A percentile compares a stretch with the other conserved stretches of the same genome.
Conservation (phyloP, 2,113 vertebrate genomes). For the Campylorhamphus procurvoides region DNA sequence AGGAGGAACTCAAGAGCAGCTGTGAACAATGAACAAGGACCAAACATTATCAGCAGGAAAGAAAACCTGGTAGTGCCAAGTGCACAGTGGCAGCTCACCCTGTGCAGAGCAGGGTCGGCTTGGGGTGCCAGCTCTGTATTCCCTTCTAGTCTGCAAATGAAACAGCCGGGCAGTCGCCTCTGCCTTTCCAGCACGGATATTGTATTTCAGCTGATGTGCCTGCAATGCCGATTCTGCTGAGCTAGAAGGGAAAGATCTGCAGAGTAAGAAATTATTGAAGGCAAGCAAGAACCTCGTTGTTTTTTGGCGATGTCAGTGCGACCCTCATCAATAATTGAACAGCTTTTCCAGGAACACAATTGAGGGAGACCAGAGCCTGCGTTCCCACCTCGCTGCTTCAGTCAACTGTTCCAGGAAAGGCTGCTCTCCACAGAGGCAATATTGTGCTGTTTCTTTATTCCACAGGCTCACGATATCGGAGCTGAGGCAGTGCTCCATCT, state of each 20-base stretch:
- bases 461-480: background rate
- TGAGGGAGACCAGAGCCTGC: slow-evolving; percentile 36
- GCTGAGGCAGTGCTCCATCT: background rate
- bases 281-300: slow-evolving; percentile 25
- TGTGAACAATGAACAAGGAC: slow-evolving; percentile 41
- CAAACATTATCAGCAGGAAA: background rate
- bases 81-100: background rate
- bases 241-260: slow-evolving; percentile 28
- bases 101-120: background rate
- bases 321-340: slow-evolving; percentile 70
- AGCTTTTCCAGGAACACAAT: slow-evolving; percentile 77
- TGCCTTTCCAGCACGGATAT: background rate
- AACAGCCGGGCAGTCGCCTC: background rate
- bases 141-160: background rate
- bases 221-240: slow-evolving; percentile 7
- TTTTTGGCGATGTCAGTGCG: slow-evolving; percentile 51
- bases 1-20: slow-evolving; percentile 28
- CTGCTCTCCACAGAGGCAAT: slow-evolving; percentile 1
- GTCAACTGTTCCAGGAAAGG: slow-evolving; percentile 45
- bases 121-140: background rate
- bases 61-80: background rate
- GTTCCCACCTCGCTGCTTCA: background rate
- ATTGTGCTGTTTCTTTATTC: background rate
- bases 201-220: slow-evolving; percentile 43
- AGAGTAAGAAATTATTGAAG: slow-evolving; percentile 53